phyloP scores from a whole-genome alignment of 2,797 vertebrate genomes.

The Esox masquinongy region DNA sequence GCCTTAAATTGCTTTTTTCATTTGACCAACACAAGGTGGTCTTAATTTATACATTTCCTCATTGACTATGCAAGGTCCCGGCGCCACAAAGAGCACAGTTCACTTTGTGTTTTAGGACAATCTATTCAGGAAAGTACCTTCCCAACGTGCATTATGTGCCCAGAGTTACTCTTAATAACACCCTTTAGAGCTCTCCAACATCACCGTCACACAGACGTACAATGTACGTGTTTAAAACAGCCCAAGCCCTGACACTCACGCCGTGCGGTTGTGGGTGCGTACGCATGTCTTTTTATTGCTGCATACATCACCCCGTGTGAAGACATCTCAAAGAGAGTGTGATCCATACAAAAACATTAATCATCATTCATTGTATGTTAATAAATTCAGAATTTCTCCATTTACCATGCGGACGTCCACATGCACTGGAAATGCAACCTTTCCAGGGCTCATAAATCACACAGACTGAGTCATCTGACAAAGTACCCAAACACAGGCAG shows the following conservation, averaged over 20 bases:
- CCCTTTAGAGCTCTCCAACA: conserved; percentile 35
- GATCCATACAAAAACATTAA: conserved; percentile 86
- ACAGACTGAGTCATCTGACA: conserved; percentile 81
- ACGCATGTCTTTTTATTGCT: conserved; percentile 79
- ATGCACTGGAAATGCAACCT: conserved; percentile 83
- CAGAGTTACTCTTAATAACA: conserved; percentile 48
- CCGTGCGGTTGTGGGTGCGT: conserved; percentile 74
- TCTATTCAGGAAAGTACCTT: conserved; percentile 49
- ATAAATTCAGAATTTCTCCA: conserved; percentile 88
- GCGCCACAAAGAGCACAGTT: conserved; percentile 55
- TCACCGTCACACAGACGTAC: conserved; percentile 49
- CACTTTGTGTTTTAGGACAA: conserved; percentile 64
- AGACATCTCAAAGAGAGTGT: conserved; percentile 81
- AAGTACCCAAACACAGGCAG: conserved; percentile 80
- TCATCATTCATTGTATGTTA: conserved; percentile 90
- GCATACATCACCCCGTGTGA: conserved; percentile 78
- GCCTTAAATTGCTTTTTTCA: conserved; percentile 74
- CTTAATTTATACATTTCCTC: conserved; percentile 77
- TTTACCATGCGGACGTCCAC: conserved; percentile 83
- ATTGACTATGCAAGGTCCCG: conserved; percentile 69
- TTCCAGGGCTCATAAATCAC: conserved; percentile 85
- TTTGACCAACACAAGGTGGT: conserved; percentile 33
- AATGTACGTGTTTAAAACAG: conserved; percentile 57
- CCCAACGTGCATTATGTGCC: conserved; percentile 42
- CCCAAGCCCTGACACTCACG: conserved; percentile 57